Percentiles rank a stretch among this genome's conserved stretches.
phyloP scores from a whole-genome alignment of 2,888 invertebrate species.

The Bombylius discolor region DNA sequence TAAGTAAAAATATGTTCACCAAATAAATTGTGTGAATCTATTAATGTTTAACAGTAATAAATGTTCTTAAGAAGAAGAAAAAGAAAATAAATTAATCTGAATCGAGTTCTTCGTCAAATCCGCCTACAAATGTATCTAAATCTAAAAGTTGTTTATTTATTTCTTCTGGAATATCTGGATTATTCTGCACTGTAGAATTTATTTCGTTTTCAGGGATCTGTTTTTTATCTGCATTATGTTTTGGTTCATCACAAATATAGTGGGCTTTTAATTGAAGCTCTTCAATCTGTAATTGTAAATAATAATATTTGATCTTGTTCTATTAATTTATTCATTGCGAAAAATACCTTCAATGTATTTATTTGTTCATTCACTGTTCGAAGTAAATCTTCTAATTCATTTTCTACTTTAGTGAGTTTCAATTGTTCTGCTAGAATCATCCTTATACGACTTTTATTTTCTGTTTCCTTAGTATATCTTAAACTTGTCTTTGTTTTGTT shows the following conservation, averaged over 20 bases:
- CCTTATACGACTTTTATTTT: too few species aligned
- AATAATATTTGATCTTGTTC: too few species aligned
- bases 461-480: too few species aligned
- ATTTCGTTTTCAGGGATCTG: too few species aligned
- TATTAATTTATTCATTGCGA: neutral
- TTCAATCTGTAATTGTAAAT: slow-evolving; percentile 3
- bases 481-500: too few species aligned
- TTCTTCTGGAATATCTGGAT: neutral
- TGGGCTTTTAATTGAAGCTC: slow-evolving; percentile 5
- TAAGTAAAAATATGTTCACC: too few species aligned
- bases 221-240: too few species aligned
- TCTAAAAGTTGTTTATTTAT: slow-evolving; percentile 8
- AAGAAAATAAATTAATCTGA: neutral
- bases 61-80: neutral
- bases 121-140: slow-evolving; percentile 1
- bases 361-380: slow-evolving; percentile 4
- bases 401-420: slow-evolving; percentile 6
- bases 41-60: neutral
- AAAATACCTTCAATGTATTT: slow-evolving; percentile 9
- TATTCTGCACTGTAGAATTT: neutral
- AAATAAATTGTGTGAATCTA: too few species aligned
- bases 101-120: slow-evolving; percentile 6
- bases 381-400: slow-evolving; percentile 1
- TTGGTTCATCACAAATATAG: neutral
- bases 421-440: slow-evolving; percentile 2